A percentile compares a stretch with the other conserved stretches of the same genome.
Evolutionary conservation across 2,888 invertebrate species (phyloP).

Genomic region (Leptinotarsa rubiginosa): DNA sequence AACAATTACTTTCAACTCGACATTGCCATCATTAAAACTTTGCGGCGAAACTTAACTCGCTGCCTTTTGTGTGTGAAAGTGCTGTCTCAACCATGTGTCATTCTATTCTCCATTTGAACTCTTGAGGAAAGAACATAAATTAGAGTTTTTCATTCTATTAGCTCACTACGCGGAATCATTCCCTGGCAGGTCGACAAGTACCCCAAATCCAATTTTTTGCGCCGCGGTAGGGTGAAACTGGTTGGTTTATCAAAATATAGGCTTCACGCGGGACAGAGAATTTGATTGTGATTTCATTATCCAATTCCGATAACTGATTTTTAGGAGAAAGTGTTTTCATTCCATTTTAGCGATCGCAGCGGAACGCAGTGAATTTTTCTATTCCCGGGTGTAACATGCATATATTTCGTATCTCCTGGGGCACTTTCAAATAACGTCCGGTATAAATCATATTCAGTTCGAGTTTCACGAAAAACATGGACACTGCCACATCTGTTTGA

Average conservation of each 20-base stretch:
- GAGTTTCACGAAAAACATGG: not conserved
- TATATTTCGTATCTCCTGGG: conserved; percentile 14
- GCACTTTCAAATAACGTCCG: conserved; percentile 7
- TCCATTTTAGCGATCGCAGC: not conserved
- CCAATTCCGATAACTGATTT: conserved; percentile 11
- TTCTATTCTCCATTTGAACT: conserved; percentile 1
- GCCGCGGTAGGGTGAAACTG: not conserved
- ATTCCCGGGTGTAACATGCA: conserved; percentile 10
- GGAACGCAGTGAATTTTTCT: conserved; percentile 7
- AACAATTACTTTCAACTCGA: conserved; percentile 14
- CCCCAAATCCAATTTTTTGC: not conserved
- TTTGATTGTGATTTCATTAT: conserved; percentile 10
- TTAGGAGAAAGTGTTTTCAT: conserved; percentile 20
- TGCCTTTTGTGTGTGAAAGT: conserved; percentile 11
- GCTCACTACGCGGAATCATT: not conserved
- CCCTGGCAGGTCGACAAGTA: not conserved
- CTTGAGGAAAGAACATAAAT: not conserved
- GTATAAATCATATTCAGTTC: conserved; percentile 4
- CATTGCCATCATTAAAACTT: conserved; percentile 15
- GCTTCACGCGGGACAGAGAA: not conserved
- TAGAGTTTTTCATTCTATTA: conserved; percentile 8
- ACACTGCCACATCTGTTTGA: not conserved
- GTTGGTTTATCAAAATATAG: not conserved
- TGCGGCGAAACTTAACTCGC: not conserved
- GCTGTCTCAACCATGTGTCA: conserved; percentile 4